A percentile compares a stretch with the other conserved stretches of the same genome.
Conservation (phyloP, 2,888 invertebrate genomes). For the Epinotia demarniana region DNA sequence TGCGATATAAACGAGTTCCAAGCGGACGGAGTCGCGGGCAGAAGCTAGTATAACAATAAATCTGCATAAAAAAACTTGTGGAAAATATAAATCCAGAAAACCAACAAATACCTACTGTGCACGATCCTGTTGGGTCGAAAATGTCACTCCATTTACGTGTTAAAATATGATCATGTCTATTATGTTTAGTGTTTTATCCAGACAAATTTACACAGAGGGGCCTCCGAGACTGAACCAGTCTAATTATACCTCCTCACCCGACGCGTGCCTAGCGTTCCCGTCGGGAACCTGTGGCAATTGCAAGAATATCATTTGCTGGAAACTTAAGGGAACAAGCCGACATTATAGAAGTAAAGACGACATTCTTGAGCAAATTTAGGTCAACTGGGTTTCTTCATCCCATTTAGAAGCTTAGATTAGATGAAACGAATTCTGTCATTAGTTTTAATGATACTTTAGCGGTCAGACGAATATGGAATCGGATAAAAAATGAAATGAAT, state of each 20-base stretch:
- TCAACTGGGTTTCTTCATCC: not conserved
- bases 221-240: constrained; percentile 64
- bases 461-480: constrained; percentile 58
- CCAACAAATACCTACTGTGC: not conserved
- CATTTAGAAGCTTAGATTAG: not conserved
- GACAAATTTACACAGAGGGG: constrained; percentile 56
- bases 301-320: constrained; percentile 48
- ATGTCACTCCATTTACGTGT: constrained; percentile 28
- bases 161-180: constrained; percentile 36
- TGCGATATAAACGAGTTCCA: too few relatives aligned
- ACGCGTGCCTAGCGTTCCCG: constrained; percentile 71
- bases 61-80: not conserved
- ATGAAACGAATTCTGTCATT: constrained; percentile 22
- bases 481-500: constrained; percentile 70
- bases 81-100: not conserved
- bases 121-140: constrained; percentile 11
- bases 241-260: constrained; percentile 73
- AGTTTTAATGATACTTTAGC: constrained; percentile 49
- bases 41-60: too few relatives aligned
- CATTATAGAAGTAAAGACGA: not conserved
- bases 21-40: too few relatives aligned
- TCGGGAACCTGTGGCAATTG: constrained; percentile 52
- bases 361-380: not conserved
- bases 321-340: constrained; percentile 14
- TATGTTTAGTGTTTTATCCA: constrained; percentile 44